Conservation (phyloP, 2,888 invertebrate genomes). For the Arctia plantaginis region DNA sequence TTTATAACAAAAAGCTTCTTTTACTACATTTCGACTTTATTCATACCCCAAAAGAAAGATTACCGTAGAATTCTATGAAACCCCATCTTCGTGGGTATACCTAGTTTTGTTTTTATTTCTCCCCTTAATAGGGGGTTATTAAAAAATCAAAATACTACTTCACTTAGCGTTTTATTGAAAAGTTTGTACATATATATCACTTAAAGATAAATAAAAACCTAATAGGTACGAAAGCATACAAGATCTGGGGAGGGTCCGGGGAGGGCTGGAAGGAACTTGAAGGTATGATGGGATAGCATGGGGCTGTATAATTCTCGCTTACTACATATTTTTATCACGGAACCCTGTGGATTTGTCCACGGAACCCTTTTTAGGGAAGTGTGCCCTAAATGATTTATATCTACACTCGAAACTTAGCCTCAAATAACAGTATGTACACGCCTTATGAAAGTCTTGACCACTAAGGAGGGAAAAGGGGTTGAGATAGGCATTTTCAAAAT, state of each 20-base stretch:
- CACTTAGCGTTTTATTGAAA: background rate
- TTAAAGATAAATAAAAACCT: background rate
- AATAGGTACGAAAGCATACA: background rate
- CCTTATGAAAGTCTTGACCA: background rate
- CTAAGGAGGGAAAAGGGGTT: no score
- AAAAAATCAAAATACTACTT: background rate
- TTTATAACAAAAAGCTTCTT: no score
- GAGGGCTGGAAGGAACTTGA: background rate
- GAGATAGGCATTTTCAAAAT: no score
- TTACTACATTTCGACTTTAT: background rate
- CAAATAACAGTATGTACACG: background rate
- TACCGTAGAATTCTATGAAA: background rate
- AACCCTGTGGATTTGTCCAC: background rate
- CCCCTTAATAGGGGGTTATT: background rate
- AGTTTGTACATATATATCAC: background rate
- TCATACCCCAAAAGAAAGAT: background rate
- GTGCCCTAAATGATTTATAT: no score
- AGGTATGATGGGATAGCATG: background rate
- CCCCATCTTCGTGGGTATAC: background rate
- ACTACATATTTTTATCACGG: no score
- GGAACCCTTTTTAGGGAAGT: no score
- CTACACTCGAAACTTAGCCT: background rate
- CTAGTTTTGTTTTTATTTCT: no score
- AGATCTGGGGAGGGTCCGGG: background rate
- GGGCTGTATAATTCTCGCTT: no score